Conservation (phyloP, 2,888 invertebrate species). For the Parnassius mnemosyne region DNA sequence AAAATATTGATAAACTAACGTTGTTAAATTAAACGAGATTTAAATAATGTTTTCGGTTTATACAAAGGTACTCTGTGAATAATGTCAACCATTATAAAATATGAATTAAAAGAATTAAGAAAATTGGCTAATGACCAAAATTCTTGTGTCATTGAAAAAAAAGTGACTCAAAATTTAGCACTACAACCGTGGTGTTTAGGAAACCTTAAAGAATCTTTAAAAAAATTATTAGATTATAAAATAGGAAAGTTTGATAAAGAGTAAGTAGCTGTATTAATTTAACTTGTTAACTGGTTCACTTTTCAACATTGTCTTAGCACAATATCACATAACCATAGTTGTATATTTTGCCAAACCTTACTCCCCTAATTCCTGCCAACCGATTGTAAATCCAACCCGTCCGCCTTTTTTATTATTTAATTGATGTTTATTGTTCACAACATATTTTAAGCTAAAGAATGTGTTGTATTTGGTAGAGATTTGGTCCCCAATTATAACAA, state of each 20-base stretch:
- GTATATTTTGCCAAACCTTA: too few relatives aligned
- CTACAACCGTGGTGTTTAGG: conserved; percentile 83
- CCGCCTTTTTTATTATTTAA: too few relatives aligned
- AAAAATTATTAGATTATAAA: conserved; percentile 79
- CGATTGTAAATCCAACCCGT: too few relatives aligned
- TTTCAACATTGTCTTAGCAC: too few relatives aligned
- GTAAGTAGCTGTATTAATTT: conserved; percentile 61
- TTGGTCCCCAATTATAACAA: too few relatives aligned
- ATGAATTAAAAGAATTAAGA: conserved; percentile 75
- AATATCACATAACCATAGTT: too few relatives aligned
- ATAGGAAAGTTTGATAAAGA: conserved; percentile 82
- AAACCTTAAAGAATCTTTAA: conserved; percentile 79
- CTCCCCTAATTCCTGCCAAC: too few relatives aligned
- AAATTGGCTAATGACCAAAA: conserved; percentile 78
- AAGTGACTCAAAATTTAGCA: conserved; percentile 78
- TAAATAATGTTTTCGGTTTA: conserved; percentile 61
- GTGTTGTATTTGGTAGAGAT: too few relatives aligned
- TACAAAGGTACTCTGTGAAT: too few relatives aligned
- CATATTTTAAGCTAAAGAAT: too few relatives aligned
- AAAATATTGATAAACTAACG: conserved; percentile 7
- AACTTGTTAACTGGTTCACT: background rate
- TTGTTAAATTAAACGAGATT: conserved; percentile 8
- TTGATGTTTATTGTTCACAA: too few relatives aligned
- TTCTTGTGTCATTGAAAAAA: conserved; percentile 79
- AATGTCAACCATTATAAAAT: conserved; percentile 75